Evolutionary conservation across 2,797 vertebrate species (phyloP).

Genomic region (Halcyon leucocephala): DNA sequence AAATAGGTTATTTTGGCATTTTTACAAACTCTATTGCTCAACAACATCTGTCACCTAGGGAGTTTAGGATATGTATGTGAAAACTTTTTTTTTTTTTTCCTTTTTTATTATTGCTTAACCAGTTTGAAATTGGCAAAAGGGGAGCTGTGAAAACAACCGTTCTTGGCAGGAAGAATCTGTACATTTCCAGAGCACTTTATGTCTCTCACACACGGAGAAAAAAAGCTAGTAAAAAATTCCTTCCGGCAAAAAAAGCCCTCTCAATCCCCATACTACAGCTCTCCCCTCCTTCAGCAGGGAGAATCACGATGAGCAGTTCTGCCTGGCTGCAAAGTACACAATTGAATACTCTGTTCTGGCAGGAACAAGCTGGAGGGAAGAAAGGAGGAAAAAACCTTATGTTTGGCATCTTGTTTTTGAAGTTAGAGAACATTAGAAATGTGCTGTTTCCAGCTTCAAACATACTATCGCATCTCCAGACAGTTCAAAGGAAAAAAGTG

Average conservation of each 20-base stretch:
- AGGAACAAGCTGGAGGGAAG: slow-evolving; percentile 39
- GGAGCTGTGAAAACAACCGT: slow-evolving; percentile 51
- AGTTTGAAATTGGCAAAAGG: slow-evolving; percentile 48
- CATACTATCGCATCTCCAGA: slow-evolving; percentile 14
- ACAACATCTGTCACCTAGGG: background rate
- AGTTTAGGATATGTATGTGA: background rate
- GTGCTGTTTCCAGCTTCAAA: slow-evolving; percentile 43
- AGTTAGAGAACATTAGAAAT: slow-evolving; percentile 51
- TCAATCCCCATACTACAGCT: background rate
- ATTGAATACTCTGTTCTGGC: slow-evolving; percentile 34
- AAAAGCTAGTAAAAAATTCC: slow-evolving; percentile 55
- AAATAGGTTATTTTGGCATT: slow-evolving; percentile 43
- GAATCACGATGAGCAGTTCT: background rate
- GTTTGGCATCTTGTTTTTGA: slow-evolving; percentile 41
- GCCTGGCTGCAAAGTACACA: background rate
- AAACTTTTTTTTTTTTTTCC: background rate
- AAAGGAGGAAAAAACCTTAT: slow-evolving; percentile 7
- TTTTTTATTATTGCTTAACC: slow-evolving; percentile 25
- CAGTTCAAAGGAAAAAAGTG: background rate
- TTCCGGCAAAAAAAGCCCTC: slow-evolving; percentile 42
- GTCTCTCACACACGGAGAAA: background rate
- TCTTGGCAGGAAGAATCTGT: slow-evolving; percentile 51
- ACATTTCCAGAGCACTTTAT: slow-evolving; percentile 34
- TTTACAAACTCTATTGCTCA: background rate
- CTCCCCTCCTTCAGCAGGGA: background rate